Evolutionary conservation across 2,113 vertebrate genomes (phyloP), one percentile per base, ranked within the genome.

Genomic region (Salminus brasiliensis): DNA sequence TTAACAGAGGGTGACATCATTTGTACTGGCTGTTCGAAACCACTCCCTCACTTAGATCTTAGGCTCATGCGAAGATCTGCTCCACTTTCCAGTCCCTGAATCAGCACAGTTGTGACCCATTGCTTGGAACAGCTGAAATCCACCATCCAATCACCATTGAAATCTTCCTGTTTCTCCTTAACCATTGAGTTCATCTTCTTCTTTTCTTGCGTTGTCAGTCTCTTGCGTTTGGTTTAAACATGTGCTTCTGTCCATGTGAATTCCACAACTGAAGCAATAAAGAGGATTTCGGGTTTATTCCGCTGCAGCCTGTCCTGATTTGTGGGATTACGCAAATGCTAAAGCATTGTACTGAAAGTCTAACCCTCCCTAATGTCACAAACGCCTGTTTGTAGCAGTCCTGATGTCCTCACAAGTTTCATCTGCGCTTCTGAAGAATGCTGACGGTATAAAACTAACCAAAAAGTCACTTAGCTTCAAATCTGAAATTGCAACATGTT

Each of bases 211-310:
- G 63, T n/a, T 34, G 16, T 77, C 59, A 72, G 11, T 9, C 68
- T 70, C 11, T 16, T 41, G 57, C 60, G 36, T 70, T 60, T 55
- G n/a, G 25, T n/a, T n/a, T 52, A 52, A 52, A 52, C 16, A 52
- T 18, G 23, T 23, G 52, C 49, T 32, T 78, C 65, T 57, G 65
- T 52, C 23, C 39, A 18, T 76, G 67, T 83, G 45, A 71, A 57
- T 49, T 39, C 13, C 34, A 53, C 23, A 79, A 34, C 74, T 73
- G 39, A 72, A 65, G 43, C 43, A 76, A 74, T 82, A 80, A 82
- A 85, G 32, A 57, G 27, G 29, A 73, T 76, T 75, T 72, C 43
- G 76, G 47, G 76, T 85, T 67, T 55, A 72, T 60, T 81, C 29
- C 63, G 25, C n/a, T 45, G 53, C 52, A 25, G 43, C 32, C 12